Conservation (phyloP, 2,797 vertebrate species). For the Etheostoma perlongum region DNA sequence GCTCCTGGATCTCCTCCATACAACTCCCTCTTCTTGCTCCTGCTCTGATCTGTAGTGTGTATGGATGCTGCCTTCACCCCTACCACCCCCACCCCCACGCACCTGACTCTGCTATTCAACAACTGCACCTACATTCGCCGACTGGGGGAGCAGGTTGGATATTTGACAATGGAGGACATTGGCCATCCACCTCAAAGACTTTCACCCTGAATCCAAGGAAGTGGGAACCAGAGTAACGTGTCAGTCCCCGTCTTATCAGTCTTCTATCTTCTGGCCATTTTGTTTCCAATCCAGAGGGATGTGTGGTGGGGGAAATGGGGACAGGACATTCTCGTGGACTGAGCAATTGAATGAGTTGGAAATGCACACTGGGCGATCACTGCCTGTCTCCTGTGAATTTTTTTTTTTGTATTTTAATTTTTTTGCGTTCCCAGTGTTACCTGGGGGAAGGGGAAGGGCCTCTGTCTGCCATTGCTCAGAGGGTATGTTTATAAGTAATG, state of each 20-base stretch:
- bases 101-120: neutral
- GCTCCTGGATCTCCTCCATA: slow-evolving; percentile 66
- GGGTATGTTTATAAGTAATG: slow-evolving; percentile 56
- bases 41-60: slow-evolving; percentile 69
- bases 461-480: slow-evolving; percentile 54
- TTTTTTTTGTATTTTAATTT: slow-evolving; percentile 37
- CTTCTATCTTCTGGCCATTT: slow-evolving; percentile 52
- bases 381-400: slow-evolving; percentile 78
- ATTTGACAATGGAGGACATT: slow-evolving; percentile 58
- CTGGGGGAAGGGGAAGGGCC: slow-evolving; percentile 39
- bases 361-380: slow-evolving; percentile 74
- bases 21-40: slow-evolving; percentile 60
- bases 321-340: slow-evolving; percentile 68
- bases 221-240: slow-evolving; percentile 37
- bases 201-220: slow-evolving; percentile 45
- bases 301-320: slow-evolving; percentile 33
- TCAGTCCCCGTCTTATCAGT: slow-evolving; percentile 27
- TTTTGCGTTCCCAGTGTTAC: slow-evolving; percentile 57
- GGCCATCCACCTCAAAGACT: slow-evolving; percentile 58
- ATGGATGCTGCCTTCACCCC: slow-evolving; percentile 60
- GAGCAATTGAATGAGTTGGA: slow-evolving; percentile 64
- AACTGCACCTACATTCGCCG: slow-evolving; percentile 28
- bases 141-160: slow-evolving; percentile 54
- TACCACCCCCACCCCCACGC: neutral
- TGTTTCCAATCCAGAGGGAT: slow-evolving; percentile 49